Evolutionary conservation across 37 sponge, comb jelly and placozoan species (phyloP).

Genomic region (Bolinopsis microptera): DNA sequence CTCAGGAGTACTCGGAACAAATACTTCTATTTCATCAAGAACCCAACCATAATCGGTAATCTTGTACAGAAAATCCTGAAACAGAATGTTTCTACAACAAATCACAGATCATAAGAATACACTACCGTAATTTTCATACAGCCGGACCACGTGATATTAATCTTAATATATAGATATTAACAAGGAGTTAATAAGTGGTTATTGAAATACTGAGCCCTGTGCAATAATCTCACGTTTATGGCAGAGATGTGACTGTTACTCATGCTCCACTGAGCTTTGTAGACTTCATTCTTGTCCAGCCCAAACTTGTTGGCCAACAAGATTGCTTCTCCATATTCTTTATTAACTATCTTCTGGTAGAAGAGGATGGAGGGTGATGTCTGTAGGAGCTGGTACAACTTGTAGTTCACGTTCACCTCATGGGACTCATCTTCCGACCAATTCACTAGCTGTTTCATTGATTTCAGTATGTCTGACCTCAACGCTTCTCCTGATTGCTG

Average conservation of each 20-base stretch:
- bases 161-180: no score
- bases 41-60: conserved; percentile 40
- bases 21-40: conserved; percentile 33
- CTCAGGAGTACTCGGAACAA: neutral
- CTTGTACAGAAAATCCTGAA: conserved; percentile 36
- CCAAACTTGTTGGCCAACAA: conserved; percentile 36
- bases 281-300: conserved; percentile 43
- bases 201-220: no score
- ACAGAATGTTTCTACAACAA: no score
- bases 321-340: conserved; percentile 31
- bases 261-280: conserved; percentile 25
- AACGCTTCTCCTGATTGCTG: conserved; percentile 17
- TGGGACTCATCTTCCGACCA: conserved; percentile 3
- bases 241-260: conserved; percentile 26
- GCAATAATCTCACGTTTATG: conserved; percentile 5
- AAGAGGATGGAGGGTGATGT: conserved; percentile 46
- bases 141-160: no score
- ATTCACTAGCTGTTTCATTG: neutral
- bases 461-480: neutral
- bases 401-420: neutral
- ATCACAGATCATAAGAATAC: no score
- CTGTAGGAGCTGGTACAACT: conserved; percentile 40
- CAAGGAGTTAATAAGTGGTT: no score
- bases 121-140: no score
- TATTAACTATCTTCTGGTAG: conserved; percentile 16